Evolutionary conservation across 2,113 vertebrate genomes (phyloP), one percentile per base, ranked within the genome.

Genomic region (Antennarius striatus): DNA sequence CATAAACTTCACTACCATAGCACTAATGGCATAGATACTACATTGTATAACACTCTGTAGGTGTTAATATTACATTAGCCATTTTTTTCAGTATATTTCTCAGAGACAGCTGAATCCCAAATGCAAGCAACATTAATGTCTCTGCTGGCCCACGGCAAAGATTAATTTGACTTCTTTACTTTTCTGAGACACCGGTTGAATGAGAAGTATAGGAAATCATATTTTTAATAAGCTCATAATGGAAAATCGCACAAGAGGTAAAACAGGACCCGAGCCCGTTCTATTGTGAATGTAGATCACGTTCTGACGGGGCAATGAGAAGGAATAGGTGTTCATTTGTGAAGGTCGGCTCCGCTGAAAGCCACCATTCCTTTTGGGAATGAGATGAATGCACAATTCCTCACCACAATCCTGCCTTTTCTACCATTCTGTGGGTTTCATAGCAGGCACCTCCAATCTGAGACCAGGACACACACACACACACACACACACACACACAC

Each of bases 251-350:
- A 42, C 16, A 39, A 73, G 46, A 73, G 22, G 42, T 54, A 28
- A 54, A 17, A 52, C 36, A 55, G 42, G 67, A 70, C n/a, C 16
- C 10, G 4, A 53, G 56, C 40, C 5, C 0, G 3, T 32, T 75
- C 10, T 71, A 9, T 56, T 85, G 6, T 56, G 63, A 84, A 90
- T 79, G 80, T 77, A 56, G 72, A 57, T 63, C 71, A 52, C 50
- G 42, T 30, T 55, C 28, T 47, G 63, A 69, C 83, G 73, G 65
- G 47, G 75, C 68, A 79, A 74, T 63, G 80, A 71, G 73, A 57
- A 85, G 69, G 45, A 83, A 77, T 71, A 73, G 75, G 82, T 77
- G 82, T 81, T 85, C 74, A 77, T 82, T 87, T 83, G 75, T 83
- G 88, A 87, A 84, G 85, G 88, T 84, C 79, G 63, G 40, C 68